Percentiles rank a stretch among this genome's conserved stretches.
phyloP scores from a whole-genome alignment of 2,113 vertebrate species.

The Perccottus glenii region DNA sequence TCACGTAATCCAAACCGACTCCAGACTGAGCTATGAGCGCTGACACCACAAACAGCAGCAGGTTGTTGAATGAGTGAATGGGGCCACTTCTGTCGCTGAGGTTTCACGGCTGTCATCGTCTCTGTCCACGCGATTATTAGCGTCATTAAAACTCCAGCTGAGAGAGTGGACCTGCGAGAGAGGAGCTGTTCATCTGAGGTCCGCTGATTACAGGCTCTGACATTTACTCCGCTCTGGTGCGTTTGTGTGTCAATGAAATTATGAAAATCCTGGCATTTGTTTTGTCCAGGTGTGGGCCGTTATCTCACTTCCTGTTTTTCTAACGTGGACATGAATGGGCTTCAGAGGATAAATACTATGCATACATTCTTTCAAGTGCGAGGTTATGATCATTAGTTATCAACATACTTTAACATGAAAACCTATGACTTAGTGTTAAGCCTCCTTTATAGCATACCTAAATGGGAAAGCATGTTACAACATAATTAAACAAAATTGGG shows the following conservation, averaged over 20 bases:
- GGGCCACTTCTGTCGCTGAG: slow-evolving; percentile 43
- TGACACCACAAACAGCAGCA: slow-evolving; percentile 3
- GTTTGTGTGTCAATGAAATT: slow-evolving; percentile 11
- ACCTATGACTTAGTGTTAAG: too few species aligned
- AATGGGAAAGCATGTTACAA: too few species aligned
- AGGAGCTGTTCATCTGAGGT: slow-evolving; percentile 4
- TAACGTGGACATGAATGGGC: not conserved
- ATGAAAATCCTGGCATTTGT: not conserved
- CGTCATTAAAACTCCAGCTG: slow-evolving; percentile 17
- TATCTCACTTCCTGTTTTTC: not conserved
- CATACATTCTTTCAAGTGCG: not conserved
- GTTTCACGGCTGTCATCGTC: slow-evolving; percentile 38
- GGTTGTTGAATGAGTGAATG: slow-evolving; percentile 58
- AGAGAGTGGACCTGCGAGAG: too few species aligned
- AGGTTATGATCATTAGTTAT: too few species aligned
- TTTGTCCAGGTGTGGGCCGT: not conserved
- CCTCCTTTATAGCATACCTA: too few species aligned
- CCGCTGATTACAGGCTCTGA: slow-evolving; percentile 27
- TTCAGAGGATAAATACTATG: not conserved
- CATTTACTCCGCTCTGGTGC: slow-evolving; percentile 19
- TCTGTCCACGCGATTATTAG: slow-evolving; percentile 50
- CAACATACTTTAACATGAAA: too few species aligned
- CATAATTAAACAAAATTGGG: too few species aligned
- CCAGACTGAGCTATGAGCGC: not conserved
- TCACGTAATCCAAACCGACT: not conserved